Evolutionary conservation across 2,797 vertebrate genomes (phyloP).

Genomic region (Bothrops alternatus): DNA sequence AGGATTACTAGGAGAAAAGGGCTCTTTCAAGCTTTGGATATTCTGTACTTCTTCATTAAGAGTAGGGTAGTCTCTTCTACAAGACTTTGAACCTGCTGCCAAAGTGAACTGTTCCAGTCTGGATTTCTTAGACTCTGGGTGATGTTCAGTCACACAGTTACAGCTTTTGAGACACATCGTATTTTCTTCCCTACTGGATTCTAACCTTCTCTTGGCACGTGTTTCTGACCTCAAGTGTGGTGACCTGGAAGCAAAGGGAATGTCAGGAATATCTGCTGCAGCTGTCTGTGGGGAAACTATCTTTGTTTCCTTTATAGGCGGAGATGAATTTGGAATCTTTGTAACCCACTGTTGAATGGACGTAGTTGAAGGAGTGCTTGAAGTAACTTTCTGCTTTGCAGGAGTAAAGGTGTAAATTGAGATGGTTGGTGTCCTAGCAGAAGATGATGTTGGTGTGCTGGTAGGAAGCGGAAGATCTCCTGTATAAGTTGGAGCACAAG

Average conservation of each 20-base stretch:
- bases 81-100: conserved; percentile 52
- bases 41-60: conserved; percentile 33
- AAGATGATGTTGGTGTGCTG: conserved; percentile 70
- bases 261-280: conserved; percentile 76
- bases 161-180: conserved; percentile 70
- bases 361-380: conserved; percentile 58
- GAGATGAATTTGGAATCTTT: conserved; percentile 64
- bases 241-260: conserved; percentile 49
- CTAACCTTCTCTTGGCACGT: conserved; percentile 87
- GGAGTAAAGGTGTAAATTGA: conserved; percentile 50
- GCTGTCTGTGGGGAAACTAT: conserved; percentile 70
- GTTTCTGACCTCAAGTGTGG: conserved; percentile 61
- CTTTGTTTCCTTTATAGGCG: conserved; percentile 54
- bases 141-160: conserved; percentile 79
- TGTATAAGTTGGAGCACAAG: conserved; percentile 77
- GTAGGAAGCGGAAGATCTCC: conserved; percentile 87
- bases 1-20: conserved; percentile 43
- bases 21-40: conserved; percentile 41
- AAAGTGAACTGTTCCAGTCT: conserved; percentile 70
- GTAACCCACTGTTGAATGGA: conserved; percentile 87
- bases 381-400: conserved; percentile 36
- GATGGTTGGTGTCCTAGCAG: conserved; percentile 34
- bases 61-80: conserved; percentile 45
- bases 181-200: conserved; percentile 70
- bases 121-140: conserved; percentile 73